Evolutionary conservation across 2,888 invertebrate species (phyloP).

Genomic region (Melipona bicolor): DNA sequence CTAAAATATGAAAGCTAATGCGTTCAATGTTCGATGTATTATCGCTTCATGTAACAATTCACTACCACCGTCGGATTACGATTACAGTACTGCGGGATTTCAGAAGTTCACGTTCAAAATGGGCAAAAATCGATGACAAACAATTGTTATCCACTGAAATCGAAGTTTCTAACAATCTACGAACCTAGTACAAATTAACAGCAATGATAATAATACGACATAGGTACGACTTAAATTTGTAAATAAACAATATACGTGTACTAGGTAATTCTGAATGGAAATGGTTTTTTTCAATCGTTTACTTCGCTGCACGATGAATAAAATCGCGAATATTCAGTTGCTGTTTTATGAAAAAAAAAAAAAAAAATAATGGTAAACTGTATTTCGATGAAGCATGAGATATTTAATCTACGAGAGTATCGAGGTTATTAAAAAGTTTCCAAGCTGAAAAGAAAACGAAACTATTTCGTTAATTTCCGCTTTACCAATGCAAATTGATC

Average conservation of each 20-base stretch:
- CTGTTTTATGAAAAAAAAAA: conserved; percentile 7
- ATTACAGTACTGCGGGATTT: not conserved
- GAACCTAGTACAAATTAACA: conserved; percentile 11
- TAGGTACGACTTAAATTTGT: not conserved
- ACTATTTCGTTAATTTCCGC: not conserved
- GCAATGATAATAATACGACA: conserved; percentile 34
- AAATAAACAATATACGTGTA: not conserved
- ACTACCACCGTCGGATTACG: not conserved
- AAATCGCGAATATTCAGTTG: conserved; percentile 8
- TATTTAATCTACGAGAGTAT: conserved; percentile 19
- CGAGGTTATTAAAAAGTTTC: conserved; percentile 51
- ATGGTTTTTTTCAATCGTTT: not conserved
- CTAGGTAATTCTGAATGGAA: not conserved
- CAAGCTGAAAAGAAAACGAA: not conserved
- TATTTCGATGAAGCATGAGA: conserved; percentile 13
- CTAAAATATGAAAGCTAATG: conserved; percentile 51
- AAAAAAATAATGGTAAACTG: not conserved
- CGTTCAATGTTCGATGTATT: conserved; percentile 27
- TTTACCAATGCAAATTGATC: conserved; percentile 31
- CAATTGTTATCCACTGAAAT: not conserved
- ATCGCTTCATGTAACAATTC: conserved; percentile 21
- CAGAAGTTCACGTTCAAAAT: not conserved
- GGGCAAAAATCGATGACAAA: not conserved
- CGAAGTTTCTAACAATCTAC: conserved; percentile 23
- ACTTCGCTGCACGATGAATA: not conserved